These are phyloP conservation scores for Girardia tigrina DNA, from an alignment of 2,888 invertebrate genomes.

Conservation along the genomic window DNA sequence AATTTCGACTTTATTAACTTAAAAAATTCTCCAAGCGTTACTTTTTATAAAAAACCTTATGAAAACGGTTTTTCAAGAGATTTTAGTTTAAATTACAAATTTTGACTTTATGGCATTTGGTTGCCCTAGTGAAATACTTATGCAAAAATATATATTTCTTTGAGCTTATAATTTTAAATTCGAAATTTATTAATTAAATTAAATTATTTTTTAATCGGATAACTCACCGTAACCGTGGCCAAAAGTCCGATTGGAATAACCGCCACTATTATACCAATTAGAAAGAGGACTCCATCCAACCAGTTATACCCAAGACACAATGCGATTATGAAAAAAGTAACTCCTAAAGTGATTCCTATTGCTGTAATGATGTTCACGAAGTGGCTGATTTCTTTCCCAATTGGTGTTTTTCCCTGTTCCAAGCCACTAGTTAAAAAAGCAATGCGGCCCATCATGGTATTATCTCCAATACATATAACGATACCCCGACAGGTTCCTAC, in stretches of 20 bases:
- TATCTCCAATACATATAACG: slow-evolving; percentile 49
- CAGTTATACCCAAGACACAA: slow-evolving; percentile 91
- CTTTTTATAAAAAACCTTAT: too few relatives aligned
- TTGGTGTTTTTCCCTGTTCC: slow-evolving; percentile 68
- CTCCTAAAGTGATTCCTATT: slow-evolving; percentile 62
- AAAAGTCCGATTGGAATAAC: slow-evolving; percentile 96
- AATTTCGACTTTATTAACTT: too few relatives aligned
- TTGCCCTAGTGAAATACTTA: too few relatives aligned
- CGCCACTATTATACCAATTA: slow-evolving; percentile 94
- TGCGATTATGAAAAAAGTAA: slow-evolving; percentile 92
- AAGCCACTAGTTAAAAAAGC: slow-evolving; percentile 51
- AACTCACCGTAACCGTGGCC: slow-evolving; percentile 87
- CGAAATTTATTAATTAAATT: too few relatives aligned
- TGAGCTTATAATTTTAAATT: too few relatives aligned
- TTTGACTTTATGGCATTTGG: too few relatives aligned
- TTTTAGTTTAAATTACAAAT: too few relatives aligned
- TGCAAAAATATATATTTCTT: too few relatives aligned
- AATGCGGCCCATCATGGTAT: slow-evolving; percentile 51
- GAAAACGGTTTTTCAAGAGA: too few relatives aligned
- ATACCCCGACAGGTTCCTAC: slow-evolving; percentile 48
- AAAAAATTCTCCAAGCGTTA: too few relatives aligned
- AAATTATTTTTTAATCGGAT: too few relatives aligned
- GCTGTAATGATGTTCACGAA: slow-evolving; percentile 94
- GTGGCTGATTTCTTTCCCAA: slow-evolving; percentile 94
- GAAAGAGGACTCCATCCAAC: slow-evolving; percentile 95